Conservation (phyloP, 1,140 invertebrate genomes). For the Drosophila gunungcola region DNA sequence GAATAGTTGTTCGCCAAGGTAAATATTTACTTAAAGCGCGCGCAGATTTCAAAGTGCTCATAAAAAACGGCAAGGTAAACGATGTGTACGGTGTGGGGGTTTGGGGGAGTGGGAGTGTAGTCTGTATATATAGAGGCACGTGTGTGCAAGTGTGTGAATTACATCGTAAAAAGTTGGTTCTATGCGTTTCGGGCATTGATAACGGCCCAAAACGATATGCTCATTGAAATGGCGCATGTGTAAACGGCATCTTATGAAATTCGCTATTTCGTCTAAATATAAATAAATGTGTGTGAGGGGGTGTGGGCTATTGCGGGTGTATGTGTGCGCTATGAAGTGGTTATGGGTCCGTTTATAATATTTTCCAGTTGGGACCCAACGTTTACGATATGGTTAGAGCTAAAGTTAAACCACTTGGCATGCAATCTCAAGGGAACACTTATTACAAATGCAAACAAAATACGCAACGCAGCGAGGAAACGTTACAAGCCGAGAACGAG, state of each 20-base stretch:
- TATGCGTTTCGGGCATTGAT: conserved; percentile 76
- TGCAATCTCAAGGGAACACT: conserved; percentile 43
- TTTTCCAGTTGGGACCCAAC: conserved; percentile 50
- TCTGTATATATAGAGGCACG: conserved; percentile 11
- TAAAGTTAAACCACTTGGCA: conserved; percentile 42
- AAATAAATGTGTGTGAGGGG: conserved; percentile 10
- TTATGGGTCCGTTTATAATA: conserved; percentile 68
- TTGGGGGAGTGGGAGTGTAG: neutral
- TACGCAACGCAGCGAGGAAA: conserved; percentile 31
- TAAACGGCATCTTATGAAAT: conserved; percentile 70
- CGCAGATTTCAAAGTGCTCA: conserved; percentile 76
- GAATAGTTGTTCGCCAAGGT: conserved; percentile 72
- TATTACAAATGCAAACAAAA: conserved; percentile 48
- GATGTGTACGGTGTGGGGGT: conserved; percentile 20
- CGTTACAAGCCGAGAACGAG: conserved; percentile 21
- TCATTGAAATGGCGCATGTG: conserved; percentile 67
- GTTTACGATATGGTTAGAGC: conserved; percentile 36
- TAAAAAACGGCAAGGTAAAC: conserved; percentile 69
- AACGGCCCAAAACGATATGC: conserved; percentile 68
- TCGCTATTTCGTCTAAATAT: conserved; percentile 15
- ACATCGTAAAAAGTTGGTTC: conserved; percentile 77
- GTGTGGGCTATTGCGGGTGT: conserved; percentile 32
- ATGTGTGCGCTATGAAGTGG: conserved; percentile 62
- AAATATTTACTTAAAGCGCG: conserved; percentile 79
- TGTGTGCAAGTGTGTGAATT: conserved; percentile 61